Base-by-base conservation (phyloP, 2,888 invertebrate species). In the Leptinotarsa tumamoca region DNA sequence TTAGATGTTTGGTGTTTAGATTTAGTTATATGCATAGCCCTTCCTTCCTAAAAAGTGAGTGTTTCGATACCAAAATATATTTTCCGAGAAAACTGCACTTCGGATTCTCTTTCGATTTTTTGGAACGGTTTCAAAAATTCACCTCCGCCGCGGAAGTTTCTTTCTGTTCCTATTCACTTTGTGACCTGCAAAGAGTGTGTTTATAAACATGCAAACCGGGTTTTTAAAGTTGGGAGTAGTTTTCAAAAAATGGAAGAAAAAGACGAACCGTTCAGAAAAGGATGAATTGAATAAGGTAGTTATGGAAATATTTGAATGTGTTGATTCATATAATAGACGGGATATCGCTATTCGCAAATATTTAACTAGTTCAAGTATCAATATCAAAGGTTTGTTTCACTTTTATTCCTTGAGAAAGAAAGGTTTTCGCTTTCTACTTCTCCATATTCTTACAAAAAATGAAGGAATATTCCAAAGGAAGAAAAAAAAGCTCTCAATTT, bases 1-100 rank as follows among this genome's bases (percentile, higher is more conserved):
- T 83, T 83, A 81, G 83, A 83, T 85, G 84, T 84, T 84, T 80
- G 80, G 80, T 84, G 84, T 84, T 85, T 81, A 82, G 81, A 77
- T 69, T 75, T 78, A 77, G 77, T 70, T 56, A 15, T 56, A 69
- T 33, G 43, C 43, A 43, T 52, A 52, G n/a, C 51, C 58, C 23
- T 74, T 68, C 63, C 66, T 52, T 61, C 18, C 58, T 15, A 4
- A 54, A 27, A 27, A 67, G 52, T 67, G 18, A 63, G 43, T 67
- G 67, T 67, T 54, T 67, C 49, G 49, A 58, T 61, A 70, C 58
- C 15, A 17, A 49, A 58, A 70, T 21, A 70, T 43, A 49, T 10
- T 18, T 69, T 56, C 43, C 63, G 18, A 63, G 17, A 43, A 63
- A 63, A 33, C 2, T 63, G 43, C 27, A 63, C n/a, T 43, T 63